Percentiles rank a stretch among this genome's conserved stretches.
Conservation (phyloP, 2,113 vertebrate species). For the Nothoprocta perdicaria region DNA sequence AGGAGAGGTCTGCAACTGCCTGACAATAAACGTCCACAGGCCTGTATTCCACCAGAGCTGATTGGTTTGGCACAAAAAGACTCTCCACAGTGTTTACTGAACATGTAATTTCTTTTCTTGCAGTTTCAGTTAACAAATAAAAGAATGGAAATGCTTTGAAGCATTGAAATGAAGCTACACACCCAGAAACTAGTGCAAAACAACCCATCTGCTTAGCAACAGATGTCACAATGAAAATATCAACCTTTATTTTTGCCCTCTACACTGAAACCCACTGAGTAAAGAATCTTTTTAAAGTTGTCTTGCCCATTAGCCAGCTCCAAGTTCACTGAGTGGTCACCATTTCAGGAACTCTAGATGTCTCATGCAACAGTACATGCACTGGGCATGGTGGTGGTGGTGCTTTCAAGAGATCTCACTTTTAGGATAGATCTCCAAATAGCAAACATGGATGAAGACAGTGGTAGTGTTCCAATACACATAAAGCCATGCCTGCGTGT, state of each 20-base stretch:
- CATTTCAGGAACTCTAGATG: neutral
- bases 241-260: neutral
- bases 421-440: accelerated
- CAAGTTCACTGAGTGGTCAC: neutral
- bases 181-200: neutral
- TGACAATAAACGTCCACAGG: neutral
- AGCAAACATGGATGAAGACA: accelerated
- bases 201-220: neutral
- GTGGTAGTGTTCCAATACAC: accelerated
- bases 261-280: neutral
- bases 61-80: neutral
- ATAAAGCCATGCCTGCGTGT: neutral
- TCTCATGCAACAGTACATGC: neutral
- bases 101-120: neutral
- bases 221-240: neutral
- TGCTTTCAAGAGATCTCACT: neutral
- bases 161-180: neutral
- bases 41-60: neutral
- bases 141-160: slow-evolving; percentile 1
- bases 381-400: neutral
- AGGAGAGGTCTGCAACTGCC: neutral
- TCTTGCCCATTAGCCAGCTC: neutral
- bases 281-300: neutral
- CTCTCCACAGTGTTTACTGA: neutral
- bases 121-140: neutral